Percentiles rank a stretch among this genome's conserved stretches.
Evolutionary conservation across 2,888 invertebrate species (phyloP).

Genomic region (Gasteruption jaculator): DNA sequence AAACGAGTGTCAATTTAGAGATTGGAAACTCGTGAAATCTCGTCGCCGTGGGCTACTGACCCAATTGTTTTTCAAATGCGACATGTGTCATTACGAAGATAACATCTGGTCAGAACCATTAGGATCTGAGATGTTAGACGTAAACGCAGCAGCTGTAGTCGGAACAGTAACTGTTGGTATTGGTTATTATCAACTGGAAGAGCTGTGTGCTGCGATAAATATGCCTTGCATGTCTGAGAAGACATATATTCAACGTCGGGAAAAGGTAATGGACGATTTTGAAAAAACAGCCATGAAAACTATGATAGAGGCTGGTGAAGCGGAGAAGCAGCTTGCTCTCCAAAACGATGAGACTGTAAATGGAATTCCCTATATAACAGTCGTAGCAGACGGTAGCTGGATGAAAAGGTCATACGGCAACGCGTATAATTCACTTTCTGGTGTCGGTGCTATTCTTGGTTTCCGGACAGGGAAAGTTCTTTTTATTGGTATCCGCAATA

Average conservation of each 20-base stretch:
- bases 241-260: constrained; percentile 6
- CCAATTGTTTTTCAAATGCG: constrained; percentile 9
- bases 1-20: not conserved
- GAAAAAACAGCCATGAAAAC: constrained; percentile 3
- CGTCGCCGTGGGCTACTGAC: constrained; percentile 3
- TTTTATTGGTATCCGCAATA: constrained; percentile 30
- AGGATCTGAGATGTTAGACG: too few species aligned
- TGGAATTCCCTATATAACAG: constrained; percentile 20
- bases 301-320: constrained; percentile 15
- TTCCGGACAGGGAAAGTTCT: constrained; percentile 24
- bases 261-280: constrained; percentile 14
- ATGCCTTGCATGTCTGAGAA: constrained; percentile 18
- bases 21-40: too few species aligned
- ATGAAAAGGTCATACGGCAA: constrained; percentile 24
- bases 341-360: constrained; percentile 10
- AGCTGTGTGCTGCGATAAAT: constrained; percentile 22
- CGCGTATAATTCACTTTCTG: constrained; percentile 23
- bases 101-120: constrained; percentile 2
- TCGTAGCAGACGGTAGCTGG: constrained; percentile 25
- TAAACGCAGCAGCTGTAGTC: too few species aligned
- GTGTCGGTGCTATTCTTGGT: constrained; percentile 23
- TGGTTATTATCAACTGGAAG: constrained; percentile 23
- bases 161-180: constrained; percentile 22
- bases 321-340: constrained; percentile 17
- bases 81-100: constrained; percentile 4